A percentile compares a stretch with the other conserved stretches of the same genome.
Evolutionary conservation across 2,888 invertebrate species (phyloP).

Genomic region (Sinopyrophorus schimmeli): DNA sequence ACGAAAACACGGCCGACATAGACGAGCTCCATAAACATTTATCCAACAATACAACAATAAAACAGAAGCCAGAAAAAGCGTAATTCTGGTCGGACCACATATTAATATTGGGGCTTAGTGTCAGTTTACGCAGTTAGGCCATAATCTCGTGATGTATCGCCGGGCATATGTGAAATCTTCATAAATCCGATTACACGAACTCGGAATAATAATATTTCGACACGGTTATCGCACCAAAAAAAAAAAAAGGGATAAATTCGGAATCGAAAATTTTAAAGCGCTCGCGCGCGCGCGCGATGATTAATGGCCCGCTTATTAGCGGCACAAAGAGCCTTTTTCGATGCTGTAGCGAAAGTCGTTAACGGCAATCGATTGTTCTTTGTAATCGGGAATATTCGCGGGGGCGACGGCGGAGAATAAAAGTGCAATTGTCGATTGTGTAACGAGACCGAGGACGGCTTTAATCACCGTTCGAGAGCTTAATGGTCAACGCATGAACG

Average conservation of each 20-base stretch:
- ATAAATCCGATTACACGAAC: slow-evolving; percentile 36
- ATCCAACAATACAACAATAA: slow-evolving; percentile 1
- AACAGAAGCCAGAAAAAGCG: slow-evolving; percentile 20
- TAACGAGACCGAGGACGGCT: slow-evolving; percentile 36
- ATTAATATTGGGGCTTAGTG: slow-evolving; percentile 37
- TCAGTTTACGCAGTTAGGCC: slow-evolving; percentile 40
- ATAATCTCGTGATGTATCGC: slow-evolving; percentile 42
- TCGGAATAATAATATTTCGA: slow-evolving; percentile 21
- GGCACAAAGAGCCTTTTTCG: slow-evolving; percentile 4
- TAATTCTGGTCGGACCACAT: slow-evolving; percentile 28
- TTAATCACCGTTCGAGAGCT: slow-evolving; percentile 42
- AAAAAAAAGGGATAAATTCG: background rate
- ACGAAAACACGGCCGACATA: no score
- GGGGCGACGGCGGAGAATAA: slow-evolving; percentile 26
- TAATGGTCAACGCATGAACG: slow-evolving; percentile 35
- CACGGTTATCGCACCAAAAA: slow-evolving; percentile 16
- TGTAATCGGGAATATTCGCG: slow-evolving; percentile 20
- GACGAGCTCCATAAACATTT: background rate
- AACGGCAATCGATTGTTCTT: slow-evolving; percentile 25
- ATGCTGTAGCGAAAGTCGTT: slow-evolving; percentile 1
- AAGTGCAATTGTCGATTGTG: slow-evolving; percentile 36
- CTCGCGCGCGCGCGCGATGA: background rate
- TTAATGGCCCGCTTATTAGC: no score
- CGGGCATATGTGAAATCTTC: slow-evolving; percentile 38
- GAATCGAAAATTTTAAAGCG: background rate